Evolutionary conservation across 2,797 vertebrate genomes (phyloP), one percentile per base, ranked within the genome.

Genomic region (Gambusia yucatana): DNA sequence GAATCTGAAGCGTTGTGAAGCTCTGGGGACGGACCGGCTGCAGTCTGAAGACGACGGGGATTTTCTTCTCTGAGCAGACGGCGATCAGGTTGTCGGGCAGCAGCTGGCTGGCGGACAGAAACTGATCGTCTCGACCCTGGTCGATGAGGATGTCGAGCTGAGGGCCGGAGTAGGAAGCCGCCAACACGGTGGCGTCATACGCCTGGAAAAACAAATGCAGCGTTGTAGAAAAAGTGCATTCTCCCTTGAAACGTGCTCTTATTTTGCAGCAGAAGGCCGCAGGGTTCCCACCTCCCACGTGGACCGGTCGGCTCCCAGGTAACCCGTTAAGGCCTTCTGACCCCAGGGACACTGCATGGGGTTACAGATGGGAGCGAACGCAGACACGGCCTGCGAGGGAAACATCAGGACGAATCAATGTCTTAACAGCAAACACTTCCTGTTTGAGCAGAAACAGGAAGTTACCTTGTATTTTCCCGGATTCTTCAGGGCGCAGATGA

Each of bases 351-450:
- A 98, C 92, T 97, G 97, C 69, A 97, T 46, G 0, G 98, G 98
- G 94, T 99, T 99, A 94, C 98, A 99, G 94, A 99, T 97, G 75
- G 98, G 98, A 69, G 98, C 96, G 79, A 99, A 98, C 0, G 98
- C 98, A 0, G 98, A 99, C 36, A 99, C 98, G 0, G 98, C 96
- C 98, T 98, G 86, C 41, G 63, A 77, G 48, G 70, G 46, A 33
- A 73, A 71, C 22, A 22, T 44, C n/a, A 73, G 41, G 3, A 11
- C 0, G 0, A 16, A 25, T 36, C 69, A 57, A 41, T 43, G 47
- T 48, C 33, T 33, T 25, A 22, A 22, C n/a, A 16, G 14, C 16
- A 41, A 16, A 57, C n/a, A 55, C 36, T 41, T 59, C 52, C 72
- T 41, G 36, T 16, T 59, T 67, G 69, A 30, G 28, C n/a, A 74